Evolutionary conservation across 2,797 vertebrate genomes (phyloP).

Genomic region (Scyliorhinus canicula): DNA sequence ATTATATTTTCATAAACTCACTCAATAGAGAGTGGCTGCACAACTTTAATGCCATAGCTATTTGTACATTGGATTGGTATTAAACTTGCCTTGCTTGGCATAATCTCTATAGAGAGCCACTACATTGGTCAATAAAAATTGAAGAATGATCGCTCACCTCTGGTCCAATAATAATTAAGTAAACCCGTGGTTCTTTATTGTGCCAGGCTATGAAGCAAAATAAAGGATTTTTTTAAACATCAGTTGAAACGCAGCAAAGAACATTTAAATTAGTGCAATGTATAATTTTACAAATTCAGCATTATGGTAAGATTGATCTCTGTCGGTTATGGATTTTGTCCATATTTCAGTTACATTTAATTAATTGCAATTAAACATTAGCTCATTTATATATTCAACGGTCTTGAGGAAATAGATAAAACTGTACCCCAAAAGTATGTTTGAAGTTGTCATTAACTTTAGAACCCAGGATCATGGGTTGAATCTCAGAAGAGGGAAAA

Average conservation of each 20-base stretch:
- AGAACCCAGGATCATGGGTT: background rate
- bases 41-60: background rate
- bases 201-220: conserved; percentile 77
- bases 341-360: background rate
- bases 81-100: background rate
- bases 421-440: background rate
- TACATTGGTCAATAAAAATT: background rate
- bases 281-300: background rate
- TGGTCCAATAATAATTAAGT: conserved; percentile 81
- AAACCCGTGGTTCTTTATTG: conserved; percentile 62
- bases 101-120: background rate
- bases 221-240: background rate
- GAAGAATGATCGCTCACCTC: conserved; percentile 61
- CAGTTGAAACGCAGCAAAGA: background rate
- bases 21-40: background rate
- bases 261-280: background rate
- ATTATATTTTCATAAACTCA: background rate
- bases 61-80: background rate
- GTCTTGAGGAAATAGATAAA: background rate
- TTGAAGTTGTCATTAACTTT: background rate
- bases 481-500: background rate
- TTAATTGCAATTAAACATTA: background rate
- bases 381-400: background rate
- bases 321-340: background rate
- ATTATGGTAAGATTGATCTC: background rate